Evolutionary conservation across 2,113 vertebrate genomes (phyloP), one percentile per base, ranked within the genome.

Genomic region (Hippocampus barbouri): DNA sequence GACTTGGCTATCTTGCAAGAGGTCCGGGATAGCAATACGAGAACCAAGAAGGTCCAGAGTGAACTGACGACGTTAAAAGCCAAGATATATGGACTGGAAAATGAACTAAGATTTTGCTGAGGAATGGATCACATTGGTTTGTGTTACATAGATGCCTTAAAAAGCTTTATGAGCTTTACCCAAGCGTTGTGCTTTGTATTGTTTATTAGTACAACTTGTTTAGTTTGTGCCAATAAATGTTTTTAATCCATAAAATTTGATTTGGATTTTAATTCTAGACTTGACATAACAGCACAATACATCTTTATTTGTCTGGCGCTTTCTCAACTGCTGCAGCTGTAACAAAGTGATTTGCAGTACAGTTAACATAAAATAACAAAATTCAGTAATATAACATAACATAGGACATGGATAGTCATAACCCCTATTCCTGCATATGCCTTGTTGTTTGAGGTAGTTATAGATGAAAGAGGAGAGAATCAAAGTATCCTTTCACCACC

Each of bases 31-130:
- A 94, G 93, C 74, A 98, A 94, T 72, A 83, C 83, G 54, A 90
- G 93, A 70, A 95, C 96, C 1, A 92, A 79, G 75, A 95, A 93
- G 87, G 93, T 97, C 76, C 97, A 98, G 88, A 92, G 84, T 30
- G 95, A 99, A 72, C 89, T 99, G 40, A 92, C 92, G 90, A 86
- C 74, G 9, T 90, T 99, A 16, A 99, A 98, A 88, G 91, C 94
- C 15, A 99, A 97, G 82, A 94, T 99, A 63, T 98, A 93, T 20
- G 82, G 84, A 38, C 90, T 99, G 68, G 97, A 99, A 83, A 95
- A 95, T 18, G 93, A 97, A 8, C 87, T 98, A 15, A 85, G 95
- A 40, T 84, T 92, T 51, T 93, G 93, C 74, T 98, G 87, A 96
- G 45, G 34, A 63, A 20, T 21, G 23, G 25, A 49, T 11, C 0